Percentiles rank a stretch among this genome's conserved stretches.
phyloP scores from a whole-genome alignment of 2,888 invertebrate genomes.

The Andricus curvator region DNA sequence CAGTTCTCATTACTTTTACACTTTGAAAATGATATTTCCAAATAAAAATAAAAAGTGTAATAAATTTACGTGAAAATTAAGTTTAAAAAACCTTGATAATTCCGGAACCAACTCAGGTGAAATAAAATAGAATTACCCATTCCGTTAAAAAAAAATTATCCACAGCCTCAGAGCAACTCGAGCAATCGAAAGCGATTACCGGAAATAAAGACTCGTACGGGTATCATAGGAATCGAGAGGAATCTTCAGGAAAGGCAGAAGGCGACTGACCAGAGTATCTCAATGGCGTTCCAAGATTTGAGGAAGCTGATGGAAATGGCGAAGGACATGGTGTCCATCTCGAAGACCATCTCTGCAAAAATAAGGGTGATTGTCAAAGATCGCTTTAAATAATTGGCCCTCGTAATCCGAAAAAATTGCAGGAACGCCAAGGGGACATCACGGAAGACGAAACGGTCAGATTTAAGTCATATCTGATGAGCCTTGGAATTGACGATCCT shows the following conservation, averaged over 20 bases:
- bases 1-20: no score
- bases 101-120: no score
- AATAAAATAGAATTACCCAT: no score
- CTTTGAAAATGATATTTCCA: no score
- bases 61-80: no score
- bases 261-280: conserved; percentile 94
- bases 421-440: conserved; percentile 96
- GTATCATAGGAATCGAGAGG: conserved; percentile 97
- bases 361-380: conserved; percentile 83
- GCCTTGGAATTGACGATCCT: conserved; percentile 98
- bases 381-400: conserved; percentile 57
- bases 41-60: no score
- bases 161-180: background rate
- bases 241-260: conserved; percentile 94
- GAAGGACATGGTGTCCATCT: conserved; percentile 97
- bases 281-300: conserved; percentile 96
- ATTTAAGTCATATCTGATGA: conserved; percentile 97
- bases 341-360: conserved; percentile 94
- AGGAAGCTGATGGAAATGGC: conserved; percentile 97
- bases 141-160: background rate
- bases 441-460: conserved; percentile 98
- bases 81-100: no score
- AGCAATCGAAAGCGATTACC: conserved; percentile 62
- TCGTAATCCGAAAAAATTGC: conserved; percentile 62
- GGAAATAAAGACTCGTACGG: conserved; percentile 87